Percentiles rank a stretch among this genome's conserved stretches.
Evolutionary conservation across 2,113 vertebrate genomes (phyloP).

Genomic region (Anoplopoma fimbria): DNA sequence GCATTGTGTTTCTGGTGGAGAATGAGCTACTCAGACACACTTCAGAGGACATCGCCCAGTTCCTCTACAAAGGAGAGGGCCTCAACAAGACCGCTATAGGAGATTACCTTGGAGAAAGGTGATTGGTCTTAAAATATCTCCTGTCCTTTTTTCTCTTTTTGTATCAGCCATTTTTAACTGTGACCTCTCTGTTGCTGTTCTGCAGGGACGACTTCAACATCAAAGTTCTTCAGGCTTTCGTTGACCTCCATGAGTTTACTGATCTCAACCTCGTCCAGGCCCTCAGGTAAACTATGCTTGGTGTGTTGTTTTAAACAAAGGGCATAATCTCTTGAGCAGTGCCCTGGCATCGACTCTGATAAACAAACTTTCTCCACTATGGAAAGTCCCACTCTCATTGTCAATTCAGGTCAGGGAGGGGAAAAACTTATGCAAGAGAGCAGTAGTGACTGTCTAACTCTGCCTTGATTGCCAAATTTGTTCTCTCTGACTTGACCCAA

Average conservation of each 20-base stretch:
- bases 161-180: conserved; percentile 4
- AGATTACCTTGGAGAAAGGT: conserved; percentile 94
- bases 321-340: not conserved
- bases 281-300: conserved; percentile 83
- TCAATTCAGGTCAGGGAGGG: not conserved
- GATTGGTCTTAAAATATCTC: not conserved
- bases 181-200: conserved; percentile 3
- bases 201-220: conserved; percentile 92
- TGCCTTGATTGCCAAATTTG: conserved; percentile 2
- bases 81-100: conserved; percentile 95
- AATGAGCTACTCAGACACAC: conserved; percentile 91
- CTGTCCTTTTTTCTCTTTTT: not conserved
- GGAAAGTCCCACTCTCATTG: conserved; percentile 34
- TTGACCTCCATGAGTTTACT: conserved; percentile 94
- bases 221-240: conserved; percentile 92
- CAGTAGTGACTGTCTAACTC: not conserved
- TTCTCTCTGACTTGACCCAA: conserved; percentile 23
- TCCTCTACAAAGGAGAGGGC: conserved; percentile 94
- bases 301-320: not conserved
- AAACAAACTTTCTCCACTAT: conserved; percentile 15
- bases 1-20: conserved; percentile 91
- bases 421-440: not conserved
- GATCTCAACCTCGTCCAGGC: conserved; percentile 95
- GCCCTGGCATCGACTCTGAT: not conserved
- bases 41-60: conserved; percentile 90